These are phyloP conservation scores for Chaetodon auriga DNA, from an alignment of 2,113 vertebrate species.

Conservation along the genomic window DNA sequence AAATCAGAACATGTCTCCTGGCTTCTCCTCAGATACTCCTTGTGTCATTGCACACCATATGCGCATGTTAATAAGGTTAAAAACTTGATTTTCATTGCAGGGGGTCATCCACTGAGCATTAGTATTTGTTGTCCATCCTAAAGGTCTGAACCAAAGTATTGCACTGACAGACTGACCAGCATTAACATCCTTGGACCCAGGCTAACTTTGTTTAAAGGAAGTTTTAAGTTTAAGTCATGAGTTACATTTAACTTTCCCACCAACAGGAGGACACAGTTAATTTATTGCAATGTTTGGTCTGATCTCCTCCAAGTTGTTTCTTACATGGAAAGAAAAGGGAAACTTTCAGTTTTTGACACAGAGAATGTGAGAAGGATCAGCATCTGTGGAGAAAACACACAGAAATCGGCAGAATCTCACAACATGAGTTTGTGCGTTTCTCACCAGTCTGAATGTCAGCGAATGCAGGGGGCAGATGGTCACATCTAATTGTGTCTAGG, in stretches of 20 bases:
- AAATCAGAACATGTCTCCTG: too few species aligned
- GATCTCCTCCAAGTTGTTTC: background rate
- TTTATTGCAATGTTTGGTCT: background rate
- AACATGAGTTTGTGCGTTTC: conserved; percentile 22
- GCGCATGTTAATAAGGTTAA: too few species aligned
- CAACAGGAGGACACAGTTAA: background rate
- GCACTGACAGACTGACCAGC: background rate
- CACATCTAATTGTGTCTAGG: conserved; percentile 23
- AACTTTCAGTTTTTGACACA: background rate
- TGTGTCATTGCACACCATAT: too few species aligned
- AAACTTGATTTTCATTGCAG: too few species aligned
- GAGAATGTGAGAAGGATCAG: background rate
- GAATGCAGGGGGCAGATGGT: conserved; percentile 23
- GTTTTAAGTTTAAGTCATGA: background rate
- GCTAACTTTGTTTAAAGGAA: background rate
- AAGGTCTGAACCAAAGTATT: background rate
- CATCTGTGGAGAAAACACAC: conserved; percentile 1
- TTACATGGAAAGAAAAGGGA: background rate
- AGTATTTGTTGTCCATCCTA: background rate
- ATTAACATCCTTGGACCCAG: background rate
- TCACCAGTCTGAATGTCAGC: conserved; percentile 5
- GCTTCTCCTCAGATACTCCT: too few species aligned
- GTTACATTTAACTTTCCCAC: background rate
- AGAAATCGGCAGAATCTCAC: conserved; percentile 6
- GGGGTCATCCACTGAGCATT: too few species aligned